Evolutionary conservation across 2,888 invertebrate genomes (phyloP), one percentile per base, ranked within the genome.

Genomic region (Spisula solida): DNA sequence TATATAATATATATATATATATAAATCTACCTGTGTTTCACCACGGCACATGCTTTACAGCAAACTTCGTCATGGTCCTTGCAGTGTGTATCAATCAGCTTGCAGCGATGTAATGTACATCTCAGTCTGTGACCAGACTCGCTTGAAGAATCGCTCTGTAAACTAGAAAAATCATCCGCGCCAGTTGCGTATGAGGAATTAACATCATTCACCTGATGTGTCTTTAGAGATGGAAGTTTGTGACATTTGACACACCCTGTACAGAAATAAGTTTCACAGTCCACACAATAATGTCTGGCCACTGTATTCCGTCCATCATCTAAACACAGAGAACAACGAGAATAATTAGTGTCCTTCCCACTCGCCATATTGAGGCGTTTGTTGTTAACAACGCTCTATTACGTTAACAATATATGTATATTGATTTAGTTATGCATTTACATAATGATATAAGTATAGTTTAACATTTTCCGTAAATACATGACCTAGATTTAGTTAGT

Each of bases 11-110:
- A 41, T 41, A n/a, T n/a, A n/a, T n/a, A n/a, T n/a, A 41, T 5
- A 5, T 41, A 41, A 41, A 41, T 41, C 31, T 82, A 82, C 82
- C 82, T 60, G 34, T 82, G 82, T 29, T 66, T 29, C 2, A 82
- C 82, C 31, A 60, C 82, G 66, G 41, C 60, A 34, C 82, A 82
- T 20, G 60, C 60, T 66, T 66, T 34, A 82, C 82, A 82, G 66
- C 82, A 82, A 66, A 82, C 82, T 1, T 60, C 82, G 66, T 82
- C 66, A 41, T 82, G 82, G n/a, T 82, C 82, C 20, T 34, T 66
- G 41, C 82, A 82, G 55, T 66, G 60, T 14, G 60, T 82, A 41
- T 82, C 66, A n/a, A 82, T 66, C 1, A 82, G n/a, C 12, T 82
- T 82, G 0, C 60, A 60, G 34, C 60, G 82, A 25, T 82, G 82